phyloP scores from a whole-genome alignment of 2,888 invertebrate genomes.

The Periphyllus acericola region DNA sequence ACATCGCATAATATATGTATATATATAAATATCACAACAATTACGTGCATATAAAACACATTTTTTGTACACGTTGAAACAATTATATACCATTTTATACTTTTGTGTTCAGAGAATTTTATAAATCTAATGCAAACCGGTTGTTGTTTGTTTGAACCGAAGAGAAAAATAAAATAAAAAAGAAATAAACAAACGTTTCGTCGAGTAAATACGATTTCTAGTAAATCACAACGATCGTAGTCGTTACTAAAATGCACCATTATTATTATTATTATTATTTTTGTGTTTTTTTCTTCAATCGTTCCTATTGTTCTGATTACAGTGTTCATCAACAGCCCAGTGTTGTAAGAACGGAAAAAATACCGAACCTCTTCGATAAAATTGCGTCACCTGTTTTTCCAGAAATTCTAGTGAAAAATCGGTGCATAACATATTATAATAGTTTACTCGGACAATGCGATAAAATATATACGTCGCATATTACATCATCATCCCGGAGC shows the following conservation, averaged over 20 bases:
- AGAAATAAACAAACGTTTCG: not conserved
- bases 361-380: not conserved
- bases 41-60: not conserved
- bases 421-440: not conserved
- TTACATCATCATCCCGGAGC: not conserved
- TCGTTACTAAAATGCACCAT: not conserved
- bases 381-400: slow-evolving; percentile 11
- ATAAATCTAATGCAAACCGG: not conserved
- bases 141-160: not conserved
- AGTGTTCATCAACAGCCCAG: not conserved
- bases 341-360: not conserved
- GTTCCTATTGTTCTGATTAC: no score
- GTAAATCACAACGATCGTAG: not conserved
- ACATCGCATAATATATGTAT: no score
- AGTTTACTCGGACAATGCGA: not conserved
- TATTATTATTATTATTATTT: not conserved
- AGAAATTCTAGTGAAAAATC: slow-evolving; percentile 37
- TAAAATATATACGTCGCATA: not conserved
- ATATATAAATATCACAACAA: not conserved
- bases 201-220: not conserved
- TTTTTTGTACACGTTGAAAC: not conserved
- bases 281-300: not conserved
- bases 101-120: no score
- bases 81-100: not conserved
- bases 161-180: not conserved